Evolutionary conservation across 2,113 vertebrate genomes (phyloP).

Genomic region (Mus musculus): GRCm39 chr1:162485501-162486000

Average conservation of each 20-base stretch:
- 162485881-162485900: neutral
- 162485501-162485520: rapidly evolving
- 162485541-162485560: neutral
- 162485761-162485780: neutral
- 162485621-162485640: too few relatives aligned
- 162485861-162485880: neutral
- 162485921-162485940: neutral
- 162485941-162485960: neutral
- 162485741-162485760: rapidly evolving
- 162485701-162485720: rapidly evolving
- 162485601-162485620: neutral
- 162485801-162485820: neutral
- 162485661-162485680: neutral
- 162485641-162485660: neutral
- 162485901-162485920: neutral
- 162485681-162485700: neutral
- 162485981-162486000: neutral
- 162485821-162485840: neutral
- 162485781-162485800: neutral
- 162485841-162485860: constrained; percentile 54
- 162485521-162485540: rapidly evolving
- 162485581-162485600: neutral
- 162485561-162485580: neutral
- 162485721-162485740: neutral
- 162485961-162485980: neutral